These are phyloP conservation scores for Limnephilus marmoratus DNA, from an alignment of 2,888 invertebrate genomes.

Conservation along the genomic window DNA sequence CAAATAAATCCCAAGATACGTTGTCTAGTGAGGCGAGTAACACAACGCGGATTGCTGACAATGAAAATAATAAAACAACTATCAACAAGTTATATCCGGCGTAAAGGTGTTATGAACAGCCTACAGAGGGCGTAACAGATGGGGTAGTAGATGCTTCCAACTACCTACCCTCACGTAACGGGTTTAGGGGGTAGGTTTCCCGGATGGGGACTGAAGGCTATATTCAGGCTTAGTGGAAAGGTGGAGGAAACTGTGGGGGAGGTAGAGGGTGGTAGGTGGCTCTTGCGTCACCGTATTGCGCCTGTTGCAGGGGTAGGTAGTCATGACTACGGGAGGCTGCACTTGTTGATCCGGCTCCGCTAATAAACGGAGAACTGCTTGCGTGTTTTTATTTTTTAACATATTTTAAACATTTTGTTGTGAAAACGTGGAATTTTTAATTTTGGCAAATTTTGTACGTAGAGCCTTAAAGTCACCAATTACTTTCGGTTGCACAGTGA, in stretches of 20 bases:
- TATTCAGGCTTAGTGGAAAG: background rate
- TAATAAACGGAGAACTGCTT: background rate
- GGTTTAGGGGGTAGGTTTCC: background rate
- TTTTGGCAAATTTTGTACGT: too few relatives aligned
- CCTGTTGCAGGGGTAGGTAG: constrained; percentile 29
- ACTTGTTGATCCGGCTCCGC: constrained; percentile 10
- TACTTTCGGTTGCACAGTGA: too few relatives aligned
- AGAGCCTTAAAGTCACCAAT: too few relatives aligned
- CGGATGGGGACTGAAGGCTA: background rate
- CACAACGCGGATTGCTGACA: background rate
- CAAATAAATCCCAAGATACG: background rate
- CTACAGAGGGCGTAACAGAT: background rate
- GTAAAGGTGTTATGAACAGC: background rate
- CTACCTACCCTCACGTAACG: background rate
- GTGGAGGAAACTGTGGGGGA: background rate
- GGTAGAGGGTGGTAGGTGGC: background rate
- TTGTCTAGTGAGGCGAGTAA: background rate
- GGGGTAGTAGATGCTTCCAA: background rate
- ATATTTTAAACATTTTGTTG: too few relatives aligned
- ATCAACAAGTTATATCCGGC: background rate
- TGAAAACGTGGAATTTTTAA: too few relatives aligned
- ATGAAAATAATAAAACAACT: constrained; percentile 2
- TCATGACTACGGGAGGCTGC: constrained; percentile 16
- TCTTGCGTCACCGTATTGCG: constrained; percentile 29
- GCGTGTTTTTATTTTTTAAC: too few relatives aligned